Evolutionary conservation across 2,888 invertebrate species (phyloP).

Genomic region (Germaria angustata): DNA sequence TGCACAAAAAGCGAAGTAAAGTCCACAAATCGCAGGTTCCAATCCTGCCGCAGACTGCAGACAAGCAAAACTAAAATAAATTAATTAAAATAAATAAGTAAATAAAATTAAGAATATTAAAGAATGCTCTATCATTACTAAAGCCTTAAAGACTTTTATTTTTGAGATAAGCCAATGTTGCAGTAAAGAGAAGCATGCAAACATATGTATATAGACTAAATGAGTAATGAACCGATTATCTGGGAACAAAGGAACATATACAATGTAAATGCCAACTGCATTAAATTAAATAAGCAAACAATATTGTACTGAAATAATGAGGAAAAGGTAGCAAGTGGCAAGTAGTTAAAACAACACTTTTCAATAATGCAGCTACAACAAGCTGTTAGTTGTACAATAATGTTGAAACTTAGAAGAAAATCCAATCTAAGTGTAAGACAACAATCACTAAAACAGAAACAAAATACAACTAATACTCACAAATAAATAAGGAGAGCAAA

Average conservation of each 20-base stretch:
- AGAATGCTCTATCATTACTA: too few species aligned
- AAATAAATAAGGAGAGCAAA: background rate
- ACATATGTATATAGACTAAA: too few species aligned
- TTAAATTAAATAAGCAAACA: constrained; percentile 7
- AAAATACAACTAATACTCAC: background rate
- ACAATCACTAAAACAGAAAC: background rate
- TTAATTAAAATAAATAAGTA: too few species aligned
- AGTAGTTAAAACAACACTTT: constrained; percentile 14
- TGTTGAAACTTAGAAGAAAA: background rate
- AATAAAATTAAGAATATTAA: too few species aligned
- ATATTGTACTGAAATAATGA: constrained; percentile 1
- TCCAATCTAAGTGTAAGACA: background rate
- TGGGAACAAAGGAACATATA: background rate
- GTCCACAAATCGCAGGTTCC: too few species aligned
- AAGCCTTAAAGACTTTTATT: too few species aligned
- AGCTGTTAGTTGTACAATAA: background rate
- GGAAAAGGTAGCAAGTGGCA: background rate
- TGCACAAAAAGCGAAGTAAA: too few species aligned
- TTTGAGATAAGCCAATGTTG: too few species aligned
- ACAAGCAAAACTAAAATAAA: too few species aligned
- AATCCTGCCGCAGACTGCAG: too few species aligned
- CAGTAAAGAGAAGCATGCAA: too few species aligned
- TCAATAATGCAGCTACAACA: background rate
- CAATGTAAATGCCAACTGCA: constrained; percentile 2
- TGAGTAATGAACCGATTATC: too few species aligned